Conservation (phyloP, 2,888 invertebrate genomes). For the Temnothorax ravouxi region DNA sequence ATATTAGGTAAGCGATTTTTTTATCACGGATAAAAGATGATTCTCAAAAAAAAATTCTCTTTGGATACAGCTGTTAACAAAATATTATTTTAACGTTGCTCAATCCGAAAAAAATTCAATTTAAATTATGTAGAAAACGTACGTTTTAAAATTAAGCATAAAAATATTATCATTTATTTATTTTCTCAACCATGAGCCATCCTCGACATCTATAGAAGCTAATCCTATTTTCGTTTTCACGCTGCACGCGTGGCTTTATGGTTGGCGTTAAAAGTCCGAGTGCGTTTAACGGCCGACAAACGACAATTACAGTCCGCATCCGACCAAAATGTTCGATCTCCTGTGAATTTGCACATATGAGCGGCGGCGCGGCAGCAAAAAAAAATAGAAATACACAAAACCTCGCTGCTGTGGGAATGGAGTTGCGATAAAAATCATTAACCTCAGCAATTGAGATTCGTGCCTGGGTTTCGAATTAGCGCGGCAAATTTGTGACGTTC, state of each 20-base stretch:
- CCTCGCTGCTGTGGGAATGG: constrained; percentile 13
- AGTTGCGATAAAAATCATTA: constrained; percentile 53
- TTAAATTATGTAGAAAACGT: background rate
- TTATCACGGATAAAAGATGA: background rate
- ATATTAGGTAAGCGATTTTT: background rate
- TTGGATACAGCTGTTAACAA: background rate
- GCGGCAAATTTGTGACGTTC: constrained; percentile 5
- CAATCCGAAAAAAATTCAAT: background rate
- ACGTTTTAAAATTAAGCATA: background rate
- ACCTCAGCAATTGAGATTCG: constrained; percentile 24
- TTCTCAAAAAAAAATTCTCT: background rate
- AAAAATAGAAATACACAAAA: constrained; percentile 31
- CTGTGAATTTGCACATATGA: constrained; percentile 41
- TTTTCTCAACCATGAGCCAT: background rate
- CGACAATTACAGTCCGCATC: constrained; percentile 36
- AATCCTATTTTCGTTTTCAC: constrained; percentile 39
- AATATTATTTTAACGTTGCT: background rate
- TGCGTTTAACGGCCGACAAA: constrained; percentile 46
- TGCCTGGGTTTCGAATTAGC: constrained; percentile 29
- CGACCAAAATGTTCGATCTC: constrained; percentile 38
- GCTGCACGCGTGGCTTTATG: constrained; percentile 19
- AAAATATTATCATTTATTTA: background rate
- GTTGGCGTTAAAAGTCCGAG: constrained; percentile 33
- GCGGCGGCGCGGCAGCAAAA: background rate
- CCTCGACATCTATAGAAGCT: constrained; percentile 6